Evolutionary conservation across 2,113 vertebrate genomes (phyloP).

Genomic region (Fulica atra): DNA sequence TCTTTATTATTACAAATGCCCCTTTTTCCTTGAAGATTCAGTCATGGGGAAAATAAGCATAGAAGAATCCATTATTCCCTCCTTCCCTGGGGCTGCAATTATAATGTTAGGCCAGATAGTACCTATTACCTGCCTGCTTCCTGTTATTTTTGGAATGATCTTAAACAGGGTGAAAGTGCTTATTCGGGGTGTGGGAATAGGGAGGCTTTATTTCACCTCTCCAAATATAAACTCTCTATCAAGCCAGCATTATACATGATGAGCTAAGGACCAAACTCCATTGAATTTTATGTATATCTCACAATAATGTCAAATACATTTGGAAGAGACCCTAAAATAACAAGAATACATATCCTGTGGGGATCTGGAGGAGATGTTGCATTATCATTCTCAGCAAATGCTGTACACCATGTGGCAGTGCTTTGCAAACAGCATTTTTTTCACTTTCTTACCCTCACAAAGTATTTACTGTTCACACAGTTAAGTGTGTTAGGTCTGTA

Average conservation of each 20-base stretch:
- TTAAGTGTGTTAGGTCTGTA: slow-evolving; percentile 30
- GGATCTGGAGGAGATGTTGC: background rate
- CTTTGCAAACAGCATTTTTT: slow-evolving; percentile 63
- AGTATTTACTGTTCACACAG: slow-evolving; percentile 58
- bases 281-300: background rate
- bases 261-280: slow-evolving; percentile 2
- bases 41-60: background rate
- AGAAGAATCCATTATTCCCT: slow-evolving; percentile 58
- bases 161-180: slow-evolving; percentile 59
- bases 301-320: slow-evolving; percentile 3
- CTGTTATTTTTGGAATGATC: slow-evolving; percentile 68
- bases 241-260: slow-evolving; percentile 32
- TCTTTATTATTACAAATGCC: background rate
- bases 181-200: slow-evolving; percentile 39
- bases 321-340: slow-evolving; percentile 35
- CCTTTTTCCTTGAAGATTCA: slow-evolving; percentile 28
- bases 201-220: slow-evolving; percentile 46
- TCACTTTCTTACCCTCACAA: slow-evolving; percentile 29
- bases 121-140: slow-evolving; percentile 57
- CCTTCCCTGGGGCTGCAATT: slow-evolving; percentile 64
- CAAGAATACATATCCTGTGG: slow-evolving; percentile 36
- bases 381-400: slow-evolving; percentile 6
- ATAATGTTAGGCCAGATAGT: slow-evolving; percentile 47
- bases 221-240: background rate
- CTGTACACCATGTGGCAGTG: slow-evolving; percentile 11